Evolutionary conservation across 2,888 invertebrate species (phyloP), one percentile per base, ranked within the genome.

Genomic region (Alcis repandata): DNA sequence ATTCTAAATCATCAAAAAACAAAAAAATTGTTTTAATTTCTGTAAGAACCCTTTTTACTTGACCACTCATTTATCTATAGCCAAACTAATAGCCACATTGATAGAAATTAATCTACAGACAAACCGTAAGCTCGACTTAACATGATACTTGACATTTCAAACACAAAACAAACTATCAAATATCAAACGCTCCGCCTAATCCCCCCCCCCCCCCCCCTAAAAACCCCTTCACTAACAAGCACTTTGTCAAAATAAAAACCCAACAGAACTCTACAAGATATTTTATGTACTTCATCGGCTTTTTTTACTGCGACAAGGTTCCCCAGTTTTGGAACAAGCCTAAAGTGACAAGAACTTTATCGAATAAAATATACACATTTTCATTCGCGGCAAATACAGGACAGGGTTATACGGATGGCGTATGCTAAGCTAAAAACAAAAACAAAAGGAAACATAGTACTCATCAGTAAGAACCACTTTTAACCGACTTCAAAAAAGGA

Each of bases 181-280:
- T 70, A 54, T 69, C 72, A 70, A 67, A 67, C 62, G 54, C 15
- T 2, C 67, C 68, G 72, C 48, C 45, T 63, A 63, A 65, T 63
- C 60, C 51, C 10, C 9, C 48, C 56, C 22, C 17, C 48, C 51
- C 51, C 69, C 69, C 67, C 68, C 69, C 48, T 54, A 49, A 51
- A 15, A 15, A 3, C 10, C 17, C 15, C 3, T 32, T 2, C 22
- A 33, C 45, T 13, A 63, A 46, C 36, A 41, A 22, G 59, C 61
- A 57, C 22, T 58, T 33, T 68, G 57, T 57, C 67, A 17, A 36
- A 41, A 13, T 9, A 54, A 59, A 40, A 4, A 32, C 11, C 2
- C 52, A 9, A 49, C 15, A 11, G 10, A 9, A 49, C 15, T 2
- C 3, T 33, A 49, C 49, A 17, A 22, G 27, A 22, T 49, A 32